Evolutionary conservation across 2,113 vertebrate genomes (phyloP).

Genomic region (Zosterops japonicus): DNA sequence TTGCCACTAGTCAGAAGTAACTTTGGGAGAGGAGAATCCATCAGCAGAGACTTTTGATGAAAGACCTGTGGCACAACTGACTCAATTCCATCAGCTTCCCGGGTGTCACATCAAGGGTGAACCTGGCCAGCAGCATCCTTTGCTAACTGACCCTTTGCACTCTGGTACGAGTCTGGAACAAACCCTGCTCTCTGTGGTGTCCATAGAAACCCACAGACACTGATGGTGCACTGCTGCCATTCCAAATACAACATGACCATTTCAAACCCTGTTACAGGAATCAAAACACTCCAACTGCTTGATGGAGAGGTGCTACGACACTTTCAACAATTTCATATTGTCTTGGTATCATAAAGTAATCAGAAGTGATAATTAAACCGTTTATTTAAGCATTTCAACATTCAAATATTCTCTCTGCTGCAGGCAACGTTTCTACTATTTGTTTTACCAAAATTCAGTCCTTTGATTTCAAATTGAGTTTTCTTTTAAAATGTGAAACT

Average conservation of each 20-base stretch:
- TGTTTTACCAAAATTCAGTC: not conserved
- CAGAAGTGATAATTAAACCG: not conserved
- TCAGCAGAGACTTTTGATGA: not conserved
- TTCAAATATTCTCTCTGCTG: not conserved
- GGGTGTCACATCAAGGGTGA: not conserved
- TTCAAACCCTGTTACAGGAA: slow-evolving; percentile 44
- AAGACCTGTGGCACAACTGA: not conserved
- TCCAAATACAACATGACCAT: not conserved
- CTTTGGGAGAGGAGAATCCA: not conserved
- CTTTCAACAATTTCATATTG: not conserved
- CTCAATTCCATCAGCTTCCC: not conserved
- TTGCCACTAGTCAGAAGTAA: not conserved
- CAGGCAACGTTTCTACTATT: not conserved
- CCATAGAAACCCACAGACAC: not conserved
- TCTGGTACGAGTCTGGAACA: not conserved
- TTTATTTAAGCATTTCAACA: not conserved
- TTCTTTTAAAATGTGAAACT: not conserved
- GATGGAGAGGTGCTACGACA: slow-evolving; percentile 23
- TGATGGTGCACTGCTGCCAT: not conserved
- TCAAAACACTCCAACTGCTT: slow-evolving; percentile 13
- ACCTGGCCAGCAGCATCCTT: not conserved
- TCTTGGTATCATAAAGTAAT: not conserved
- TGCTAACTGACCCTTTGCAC: not conserved
- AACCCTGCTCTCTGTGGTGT: not conserved
- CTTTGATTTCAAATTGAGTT: not conserved